phyloP scores from a whole-genome alignment of 2,113 vertebrate species.

The Lontra canadensis region DNA sequence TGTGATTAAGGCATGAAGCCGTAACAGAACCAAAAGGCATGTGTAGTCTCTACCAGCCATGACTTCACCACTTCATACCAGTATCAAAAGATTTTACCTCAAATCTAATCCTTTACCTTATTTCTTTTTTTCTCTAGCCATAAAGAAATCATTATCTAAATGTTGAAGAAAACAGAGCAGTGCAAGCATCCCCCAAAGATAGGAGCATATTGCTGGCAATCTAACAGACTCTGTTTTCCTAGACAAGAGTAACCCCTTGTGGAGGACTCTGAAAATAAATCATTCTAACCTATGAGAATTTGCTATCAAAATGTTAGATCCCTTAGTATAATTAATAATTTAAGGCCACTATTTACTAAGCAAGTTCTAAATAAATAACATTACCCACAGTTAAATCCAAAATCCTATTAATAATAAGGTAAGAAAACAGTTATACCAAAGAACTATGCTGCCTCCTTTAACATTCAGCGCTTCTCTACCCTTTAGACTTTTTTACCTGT shows the following conservation, averaged over 20 bases:
- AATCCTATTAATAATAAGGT: background rate
- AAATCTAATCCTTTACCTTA: background rate
- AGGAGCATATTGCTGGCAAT: background rate
- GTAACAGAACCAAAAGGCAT: background rate
- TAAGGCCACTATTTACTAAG: constrained; percentile 13
- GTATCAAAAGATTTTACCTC: background rate
- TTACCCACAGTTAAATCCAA: background rate
- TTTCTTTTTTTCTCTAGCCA: background rate
- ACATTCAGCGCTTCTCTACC: background rate
- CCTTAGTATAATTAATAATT: background rate
- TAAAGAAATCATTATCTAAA: background rate
- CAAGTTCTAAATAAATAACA: background rate
- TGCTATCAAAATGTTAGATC: constrained; percentile 13
- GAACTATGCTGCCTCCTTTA: background rate
- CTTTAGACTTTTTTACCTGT: background rate
- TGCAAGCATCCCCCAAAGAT: background rate
- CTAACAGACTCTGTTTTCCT: background rate
- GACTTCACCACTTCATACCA: background rate
- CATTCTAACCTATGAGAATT: background rate
- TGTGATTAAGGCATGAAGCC: background rate
- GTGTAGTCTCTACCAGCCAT: background rate
- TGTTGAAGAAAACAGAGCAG: background rate
- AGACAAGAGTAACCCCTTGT: constrained; percentile 73
- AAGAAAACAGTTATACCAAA: background rate
- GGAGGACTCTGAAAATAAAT: constrained; percentile 58